Evolutionary conservation across 2,113 vertebrate species (phyloP).

Genomic region (Hoplias malabaricus): DNA sequence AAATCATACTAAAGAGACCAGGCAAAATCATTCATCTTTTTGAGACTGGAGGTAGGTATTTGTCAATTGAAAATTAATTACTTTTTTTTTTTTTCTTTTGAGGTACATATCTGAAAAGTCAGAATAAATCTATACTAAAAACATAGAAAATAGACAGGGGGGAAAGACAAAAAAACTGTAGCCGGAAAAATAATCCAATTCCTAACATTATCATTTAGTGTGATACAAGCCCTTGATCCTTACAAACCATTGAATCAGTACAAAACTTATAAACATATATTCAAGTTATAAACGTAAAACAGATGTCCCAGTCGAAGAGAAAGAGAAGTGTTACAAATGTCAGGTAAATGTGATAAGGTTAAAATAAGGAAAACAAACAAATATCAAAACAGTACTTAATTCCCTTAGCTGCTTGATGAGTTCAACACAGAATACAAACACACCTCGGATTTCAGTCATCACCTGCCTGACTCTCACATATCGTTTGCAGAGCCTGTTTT

Average conservation of each 20-base stretch:
- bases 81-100: slow-evolving; percentile 65
- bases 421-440: slow-evolving; percentile 64
- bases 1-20: slow-evolving; percentile 76
- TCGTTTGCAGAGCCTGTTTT: slow-evolving; percentile 23
- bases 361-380: slow-evolving; percentile 76
- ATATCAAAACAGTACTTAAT: slow-evolving; percentile 75
- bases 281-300: slow-evolving; percentile 89
- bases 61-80: slow-evolving; percentile 82
- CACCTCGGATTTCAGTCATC: slow-evolving; percentile 68
- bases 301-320: slow-evolving; percentile 78
- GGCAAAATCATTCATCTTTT: slow-evolving; percentile 76
- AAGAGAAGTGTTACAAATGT: slow-evolving; percentile 69
- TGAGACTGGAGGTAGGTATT: slow-evolving; percentile 93
- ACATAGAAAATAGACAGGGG: slow-evolving; percentile 53
- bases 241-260: slow-evolving; percentile 84
- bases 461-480: slow-evolving; percentile 62
- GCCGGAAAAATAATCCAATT: slow-evolving; percentile 67
- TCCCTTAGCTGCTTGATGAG: slow-evolving; percentile 77
- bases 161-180: slow-evolving; percentile 35
- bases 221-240: slow-evolving; percentile 78
- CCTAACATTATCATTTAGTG: slow-evolving; percentile 78
- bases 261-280: slow-evolving; percentile 89
- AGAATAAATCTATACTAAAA: slow-evolving; percentile 48
- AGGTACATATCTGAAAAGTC: slow-evolving; percentile 87
- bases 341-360: slow-evolving; percentile 59